Evolutionary conservation across 2,888 invertebrate genomes (phyloP), one percentile per base, ranked within the genome.

Genomic region (Philereme transversata): DNA sequence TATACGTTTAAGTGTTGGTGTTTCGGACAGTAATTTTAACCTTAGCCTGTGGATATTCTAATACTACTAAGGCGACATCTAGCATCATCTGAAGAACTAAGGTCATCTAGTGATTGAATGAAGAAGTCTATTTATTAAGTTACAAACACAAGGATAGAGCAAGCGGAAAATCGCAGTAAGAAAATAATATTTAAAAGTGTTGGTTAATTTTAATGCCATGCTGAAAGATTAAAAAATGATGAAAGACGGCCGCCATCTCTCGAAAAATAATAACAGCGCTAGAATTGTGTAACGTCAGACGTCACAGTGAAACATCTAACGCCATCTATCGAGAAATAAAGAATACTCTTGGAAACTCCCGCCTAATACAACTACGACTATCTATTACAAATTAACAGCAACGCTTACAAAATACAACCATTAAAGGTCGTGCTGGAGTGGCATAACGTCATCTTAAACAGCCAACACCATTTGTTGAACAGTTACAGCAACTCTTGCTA

Each of bases 1-100:
- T 82, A 82, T 83, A 86, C 81, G 65, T 76, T 81, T 57, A 80
- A 78, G 69, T 73, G 75, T 63, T 75, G 75, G 54, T 72, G 73
- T 73, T 83, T 84, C 72, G 85, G 84, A 85, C 83, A 78, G 55
- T 52, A 52, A 58, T 58, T 10, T 4, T 48, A 49, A 5, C 49
- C 5, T 38, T 57, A 57, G 10, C 47, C 51, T 55, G 48, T 54
- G 54, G 45, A 51, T n/a, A 52, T 43, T 52, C 11, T 34, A 22
- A 11, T 36, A 36, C 34, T 5, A 46, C 34, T 38, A 45, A 58
- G n/a, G 11, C 38, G 11, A 50, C 52, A 51, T 43, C 34, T 47
- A 44, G 22, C 38, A 11, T 33, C 7, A 45, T 22, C 41, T 38
- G 38, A 5, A 51, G 43, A 49, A 51, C 51, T 62, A 4, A 38